Evolutionary conservation across 2,888 invertebrate species (phyloP).

Genomic region (Ptilodon capucinus): DNA sequence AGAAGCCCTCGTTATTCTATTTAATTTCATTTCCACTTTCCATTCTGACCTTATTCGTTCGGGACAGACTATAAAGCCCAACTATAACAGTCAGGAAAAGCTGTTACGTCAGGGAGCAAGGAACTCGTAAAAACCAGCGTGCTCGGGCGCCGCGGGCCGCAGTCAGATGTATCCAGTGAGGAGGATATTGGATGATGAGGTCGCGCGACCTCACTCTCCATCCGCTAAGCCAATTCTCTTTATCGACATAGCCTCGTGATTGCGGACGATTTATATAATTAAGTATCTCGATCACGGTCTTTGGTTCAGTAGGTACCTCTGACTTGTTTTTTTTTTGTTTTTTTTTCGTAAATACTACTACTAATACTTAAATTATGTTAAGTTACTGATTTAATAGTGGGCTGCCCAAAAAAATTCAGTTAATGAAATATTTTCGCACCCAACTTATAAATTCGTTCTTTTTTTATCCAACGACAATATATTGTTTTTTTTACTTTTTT

Average conservation of each 20-base stretch:
- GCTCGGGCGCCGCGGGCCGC: slow-evolving; percentile 18
- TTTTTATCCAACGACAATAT: too few species aligned
- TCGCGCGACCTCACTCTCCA: slow-evolving; percentile 37
- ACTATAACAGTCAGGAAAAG: background rate
- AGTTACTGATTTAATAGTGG: too few species aligned
- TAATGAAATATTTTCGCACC: too few species aligned
- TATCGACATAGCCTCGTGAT: slow-evolving; percentile 14
- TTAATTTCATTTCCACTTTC: background rate
- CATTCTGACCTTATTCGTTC: background rate
- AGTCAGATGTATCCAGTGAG: slow-evolving; percentile 40
- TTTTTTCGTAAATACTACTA: too few species aligned
- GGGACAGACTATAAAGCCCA: background rate
- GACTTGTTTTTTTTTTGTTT: background rate
- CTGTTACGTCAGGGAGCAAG: slow-evolving; percentile 23
- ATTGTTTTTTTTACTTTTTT: too few species aligned
- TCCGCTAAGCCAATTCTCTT: slow-evolving; percentile 32
- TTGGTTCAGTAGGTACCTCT: background rate
- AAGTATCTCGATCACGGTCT: background rate
- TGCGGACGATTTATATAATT: slow-evolving; percentile 10
- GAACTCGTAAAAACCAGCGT: slow-evolving; percentile 30
- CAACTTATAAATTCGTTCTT: too few species aligned
- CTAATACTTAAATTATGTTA: too few species aligned
- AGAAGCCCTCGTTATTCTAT: background rate
- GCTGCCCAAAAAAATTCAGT: too few species aligned
- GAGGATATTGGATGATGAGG: slow-evolving; percentile 69